Base-by-base conservation (phyloP, 2,888 invertebrate species). In the Archips crataeganus region DNA sequence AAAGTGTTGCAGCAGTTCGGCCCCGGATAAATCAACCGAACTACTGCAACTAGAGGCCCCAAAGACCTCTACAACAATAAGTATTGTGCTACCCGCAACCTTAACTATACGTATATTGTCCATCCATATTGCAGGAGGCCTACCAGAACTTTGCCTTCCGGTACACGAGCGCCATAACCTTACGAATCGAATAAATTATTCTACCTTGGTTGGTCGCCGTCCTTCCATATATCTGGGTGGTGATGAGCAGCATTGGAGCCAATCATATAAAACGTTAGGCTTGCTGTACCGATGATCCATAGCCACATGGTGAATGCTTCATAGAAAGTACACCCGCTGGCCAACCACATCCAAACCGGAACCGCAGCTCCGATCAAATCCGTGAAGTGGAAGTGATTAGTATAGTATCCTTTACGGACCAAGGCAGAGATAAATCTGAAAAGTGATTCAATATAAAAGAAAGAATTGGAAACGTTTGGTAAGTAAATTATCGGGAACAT, bases 181-280 rank as follows among this genome's bases (percentile, higher is more conserved):
- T 39, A 39, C 39, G 39, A 6, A 6, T 6, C 6, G 39, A 63
- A 11, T 49, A 15, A 34, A 4, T 4, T 8, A 1, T 57, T 63
- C 60, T 74, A 96, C 96, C 95, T 95, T 59, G 95, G 92, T 78
- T 95, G 88, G 86, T 98, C 98, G 0, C 98, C 98, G 82, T 98
- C 98, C 83, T 98, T 97, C 82, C 97, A 97, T 64, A 97, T 96
- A 70, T 96, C 95, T 0, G 97, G 97, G 87, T 98, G 97, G 85
- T 98, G 98, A 89, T 98, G 98, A 0, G 96, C 97, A 4, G 97
- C 97, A 83, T 96, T 97, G 1, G 97, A 80, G 2, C 97, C 97
- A 76, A 97, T 95, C 0, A 93, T 80, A 3, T 90, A 93, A 84
- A 98, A 97, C 1, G 95, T 82, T 49, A 96, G 95, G 79, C 97